Conservation (phyloP, 2,888 invertebrate species). For the Netelia fuscicornis region DNA sequence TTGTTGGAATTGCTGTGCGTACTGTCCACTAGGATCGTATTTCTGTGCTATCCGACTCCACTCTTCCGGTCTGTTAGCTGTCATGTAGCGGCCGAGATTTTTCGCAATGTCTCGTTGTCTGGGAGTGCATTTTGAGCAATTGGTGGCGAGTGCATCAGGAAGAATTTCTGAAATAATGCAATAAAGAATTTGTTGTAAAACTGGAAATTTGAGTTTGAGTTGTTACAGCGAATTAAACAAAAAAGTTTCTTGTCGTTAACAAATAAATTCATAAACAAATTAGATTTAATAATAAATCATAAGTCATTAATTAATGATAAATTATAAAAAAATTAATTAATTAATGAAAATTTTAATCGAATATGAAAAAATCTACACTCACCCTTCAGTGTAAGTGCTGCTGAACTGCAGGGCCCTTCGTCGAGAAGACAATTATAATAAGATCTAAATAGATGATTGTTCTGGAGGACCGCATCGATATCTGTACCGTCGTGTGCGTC, state of each 20-base stretch:
- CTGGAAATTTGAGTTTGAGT: neutral
- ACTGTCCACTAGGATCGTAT: conserved; percentile 67
- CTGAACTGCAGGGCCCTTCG: conserved; percentile 70
- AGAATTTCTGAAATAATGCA: conserved; percentile 63
- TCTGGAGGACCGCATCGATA: conserved; percentile 63
- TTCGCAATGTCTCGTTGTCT: conserved; percentile 63
- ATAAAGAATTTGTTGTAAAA: neutral
- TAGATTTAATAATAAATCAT: no score
- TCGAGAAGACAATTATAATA: conserved; percentile 73
- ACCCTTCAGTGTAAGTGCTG: conserved; percentile 72
- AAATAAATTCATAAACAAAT: no score
- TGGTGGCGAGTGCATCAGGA: conserved; percentile 66
- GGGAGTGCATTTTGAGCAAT: conserved; percentile 68
- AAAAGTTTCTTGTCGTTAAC: no score
- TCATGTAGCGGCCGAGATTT: conserved; percentile 61
- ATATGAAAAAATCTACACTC: conserved; percentile 48
- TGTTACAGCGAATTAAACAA: no score
- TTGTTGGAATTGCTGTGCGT: conserved; percentile 25
- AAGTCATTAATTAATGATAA: neutral
- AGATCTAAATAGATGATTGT: conserved; percentile 62
- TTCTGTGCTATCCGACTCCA: conserved; percentile 67
- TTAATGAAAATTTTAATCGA: neutral
- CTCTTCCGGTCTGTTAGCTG: conserved; percentile 44
- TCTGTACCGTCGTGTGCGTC: conserved; percentile 64
- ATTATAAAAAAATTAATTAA: neutral